Evolutionary conservation across 2,113 vertebrate species (phyloP).

Genomic region (Sapajus apella): DNA sequence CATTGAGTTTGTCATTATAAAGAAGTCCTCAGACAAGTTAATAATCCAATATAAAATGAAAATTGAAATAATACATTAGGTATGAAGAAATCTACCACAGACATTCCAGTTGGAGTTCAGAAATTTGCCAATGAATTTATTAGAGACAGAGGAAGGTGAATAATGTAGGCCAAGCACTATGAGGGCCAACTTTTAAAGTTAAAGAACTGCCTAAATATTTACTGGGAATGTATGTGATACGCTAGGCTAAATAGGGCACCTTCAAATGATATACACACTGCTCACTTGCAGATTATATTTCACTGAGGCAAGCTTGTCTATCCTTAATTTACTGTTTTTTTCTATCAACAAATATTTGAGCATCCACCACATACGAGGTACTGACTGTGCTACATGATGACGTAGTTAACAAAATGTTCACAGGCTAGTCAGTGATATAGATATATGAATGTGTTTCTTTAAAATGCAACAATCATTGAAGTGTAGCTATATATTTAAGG

Average conservation of each 20-base stretch:
- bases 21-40: neutral
- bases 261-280: neutral
- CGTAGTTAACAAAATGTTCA: neutral
- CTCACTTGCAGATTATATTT: neutral
- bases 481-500: neutral
- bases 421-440: neutral
- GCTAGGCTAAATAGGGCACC: neutral
- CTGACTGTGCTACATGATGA: neutral
- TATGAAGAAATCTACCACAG: neutral
- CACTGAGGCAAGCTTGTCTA: neutral
- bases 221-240: neutral
- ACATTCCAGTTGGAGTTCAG: neutral
- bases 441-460: neutral
- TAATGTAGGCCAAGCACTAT: neutral
- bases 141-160: slow-evolving; percentile 15
- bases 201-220: neutral
- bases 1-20: neutral
- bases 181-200: neutral
- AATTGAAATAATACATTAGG: neutral
- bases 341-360: slow-evolving; percentile 15
- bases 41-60: slow-evolving; percentile 10
- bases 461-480: neutral
- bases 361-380: neutral
- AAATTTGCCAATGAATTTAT: slow-evolving; percentile 13
- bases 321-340: slow-evolving; percentile 2